phyloP scores from a whole-genome alignment of 2,797 vertebrate genomes.

The Toxotes lorentzi region DNA sequence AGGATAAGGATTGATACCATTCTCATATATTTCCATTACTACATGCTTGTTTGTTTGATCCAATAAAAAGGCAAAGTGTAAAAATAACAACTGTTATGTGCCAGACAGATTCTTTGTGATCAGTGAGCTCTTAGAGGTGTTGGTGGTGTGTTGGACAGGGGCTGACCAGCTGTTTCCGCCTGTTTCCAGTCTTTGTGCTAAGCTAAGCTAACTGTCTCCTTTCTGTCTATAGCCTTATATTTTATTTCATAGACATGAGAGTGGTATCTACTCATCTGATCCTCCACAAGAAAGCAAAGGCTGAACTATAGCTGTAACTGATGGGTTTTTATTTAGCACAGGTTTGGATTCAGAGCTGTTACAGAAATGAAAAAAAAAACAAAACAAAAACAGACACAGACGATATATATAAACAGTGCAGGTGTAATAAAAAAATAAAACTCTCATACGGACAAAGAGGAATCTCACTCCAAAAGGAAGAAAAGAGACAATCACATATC shows the following conservation, averaged over 20 bases:
- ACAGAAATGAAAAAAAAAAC: neutral
- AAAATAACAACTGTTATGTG: neutral
- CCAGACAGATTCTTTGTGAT: neutral
- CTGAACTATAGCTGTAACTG: neutral
- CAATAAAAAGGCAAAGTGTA: neutral
- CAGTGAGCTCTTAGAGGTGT: neutral
- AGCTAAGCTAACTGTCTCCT: conserved; percentile 3
- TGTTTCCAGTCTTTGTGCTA: neutral
- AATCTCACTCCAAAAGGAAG: neutral
- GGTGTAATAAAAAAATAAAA: neutral
- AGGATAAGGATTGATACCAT: neutral
- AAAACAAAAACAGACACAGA: neutral
- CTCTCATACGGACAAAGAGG: neutral
- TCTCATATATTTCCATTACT: neutral
- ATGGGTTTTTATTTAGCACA: neutral
- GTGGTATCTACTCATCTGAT: neutral
- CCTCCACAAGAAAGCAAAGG: neutral
- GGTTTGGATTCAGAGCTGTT: neutral
- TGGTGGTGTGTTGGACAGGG: neutral
- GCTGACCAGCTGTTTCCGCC: neutral
- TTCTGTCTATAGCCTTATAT: neutral
- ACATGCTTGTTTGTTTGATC: neutral
- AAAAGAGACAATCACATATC: conserved; percentile 7
- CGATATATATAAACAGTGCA: conserved; percentile 1
- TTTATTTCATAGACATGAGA: neutral